phyloP scores from a whole-genome alignment of 2,797 vertebrate genomes.

The Phalloptychus januarius region DNA sequence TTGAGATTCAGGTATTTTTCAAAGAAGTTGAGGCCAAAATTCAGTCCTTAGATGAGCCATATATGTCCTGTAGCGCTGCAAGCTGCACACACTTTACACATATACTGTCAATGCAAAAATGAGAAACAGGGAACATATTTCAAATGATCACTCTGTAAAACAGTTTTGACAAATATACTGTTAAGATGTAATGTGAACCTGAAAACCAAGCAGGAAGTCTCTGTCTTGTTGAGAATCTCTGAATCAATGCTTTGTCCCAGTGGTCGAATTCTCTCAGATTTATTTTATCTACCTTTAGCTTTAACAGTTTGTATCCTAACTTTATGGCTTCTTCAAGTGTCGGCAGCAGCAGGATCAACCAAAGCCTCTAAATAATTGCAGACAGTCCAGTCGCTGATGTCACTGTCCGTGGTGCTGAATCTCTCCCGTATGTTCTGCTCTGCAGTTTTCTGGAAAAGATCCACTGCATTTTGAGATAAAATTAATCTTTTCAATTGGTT shows the following conservation, averaged over 20 bases:
- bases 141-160: not conserved
- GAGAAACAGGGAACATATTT: not conserved
- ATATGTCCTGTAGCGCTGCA: not conserved
- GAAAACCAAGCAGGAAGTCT: not conserved
- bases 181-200: not conserved
- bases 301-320: not conserved
- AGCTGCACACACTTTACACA: not conserved
- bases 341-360: not conserved
- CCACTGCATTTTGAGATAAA: not conserved
- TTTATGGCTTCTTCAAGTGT: not conserved
- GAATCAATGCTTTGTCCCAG: not conserved
- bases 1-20: not conserved
- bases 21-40: not conserved
- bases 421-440: not conserved
- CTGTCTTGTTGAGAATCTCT: not conserved
- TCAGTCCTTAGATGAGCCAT: not conserved
- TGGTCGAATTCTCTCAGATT: not conserved
- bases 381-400: constrained; percentile 11
- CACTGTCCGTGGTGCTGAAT: constrained; percentile 80
- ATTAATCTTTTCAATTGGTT: not conserved
- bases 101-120: not conserved
- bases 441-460: not conserved
- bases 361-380: not conserved
- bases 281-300: not conserved
- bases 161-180: not conserved